Conservation (phyloP, 2,113 vertebrate species). For the Dasyurus viverrinus region DNA sequence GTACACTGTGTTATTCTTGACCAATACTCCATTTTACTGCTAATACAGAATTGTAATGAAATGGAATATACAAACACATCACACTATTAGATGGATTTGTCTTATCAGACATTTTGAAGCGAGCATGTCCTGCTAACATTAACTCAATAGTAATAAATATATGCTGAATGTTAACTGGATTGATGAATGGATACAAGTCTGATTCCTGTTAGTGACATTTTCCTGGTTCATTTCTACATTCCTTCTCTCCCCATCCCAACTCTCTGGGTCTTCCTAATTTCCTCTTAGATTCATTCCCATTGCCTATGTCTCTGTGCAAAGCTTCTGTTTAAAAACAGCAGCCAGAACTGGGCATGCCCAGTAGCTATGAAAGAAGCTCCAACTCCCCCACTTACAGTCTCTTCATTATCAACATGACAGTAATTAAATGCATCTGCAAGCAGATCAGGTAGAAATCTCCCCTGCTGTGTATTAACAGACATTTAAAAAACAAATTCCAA, state of each 20-base stretch:
- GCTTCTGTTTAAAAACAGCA: constrained; percentile 20
- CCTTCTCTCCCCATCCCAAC: not conserved
- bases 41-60: constrained; percentile 25
- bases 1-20: constrained; percentile 31
- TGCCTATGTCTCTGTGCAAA: not conserved
- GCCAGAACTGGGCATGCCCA: not conserved
- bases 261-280: not conserved
- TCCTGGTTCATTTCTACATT: not conserved
- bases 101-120: not conserved
- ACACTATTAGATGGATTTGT: not conserved
- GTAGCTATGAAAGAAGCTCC: constrained; percentile 8
- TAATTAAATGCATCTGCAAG: constrained; percentile 61
- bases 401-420: constrained; percentile 48
- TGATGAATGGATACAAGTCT: constrained; percentile 24
- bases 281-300: not conserved
- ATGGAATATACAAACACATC: not conserved
- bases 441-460: constrained; percentile 40
- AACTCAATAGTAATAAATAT: not conserved
- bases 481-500: constrained; percentile 35
- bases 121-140: not conserved
- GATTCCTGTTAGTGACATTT: not conserved
- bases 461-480: constrained; percentile 58
- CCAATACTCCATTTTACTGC: constrained; percentile 23
- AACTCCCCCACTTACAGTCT: constrained; percentile 19
- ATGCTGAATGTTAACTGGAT: not conserved